A percentile compares a stretch with the other conserved stretches of the same genome.
These are phyloP conservation scores for Aplochiton taeniatus DNA, from an alignment of 2,797 vertebrate genomes.

Conservation along the genomic window DNA sequence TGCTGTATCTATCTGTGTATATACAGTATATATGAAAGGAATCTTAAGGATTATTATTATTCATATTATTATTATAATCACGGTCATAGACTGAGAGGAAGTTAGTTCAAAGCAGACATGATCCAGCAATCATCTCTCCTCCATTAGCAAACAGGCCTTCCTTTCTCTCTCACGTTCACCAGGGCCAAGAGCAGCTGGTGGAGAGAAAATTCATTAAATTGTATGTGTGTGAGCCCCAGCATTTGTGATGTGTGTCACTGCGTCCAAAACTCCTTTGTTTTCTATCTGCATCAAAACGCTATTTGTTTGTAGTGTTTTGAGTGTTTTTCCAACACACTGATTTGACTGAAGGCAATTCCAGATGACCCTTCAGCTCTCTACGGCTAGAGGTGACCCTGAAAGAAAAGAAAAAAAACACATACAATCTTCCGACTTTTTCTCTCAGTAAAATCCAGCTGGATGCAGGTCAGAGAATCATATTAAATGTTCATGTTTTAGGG, in stretches of 20 bases:
- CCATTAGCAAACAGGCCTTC: not conserved
- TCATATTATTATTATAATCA: not conserved
- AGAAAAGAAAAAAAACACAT: not conserved
- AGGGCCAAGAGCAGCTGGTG: constrained; percentile 4
- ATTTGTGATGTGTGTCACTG: not conserved
- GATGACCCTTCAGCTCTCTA: not conserved
- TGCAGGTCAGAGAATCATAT: no score
- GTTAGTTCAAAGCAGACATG: constrained; percentile 1
- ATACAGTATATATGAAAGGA: no score
- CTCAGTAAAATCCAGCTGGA: no score
- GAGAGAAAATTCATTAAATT: no score
- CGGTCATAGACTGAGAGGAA: not conserved
- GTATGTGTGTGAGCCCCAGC: not conserved
- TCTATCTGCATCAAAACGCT: not conserved
- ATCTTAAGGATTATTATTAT: not conserved
- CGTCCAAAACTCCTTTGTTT: constrained; percentile 3
- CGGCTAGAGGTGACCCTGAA: not conserved
- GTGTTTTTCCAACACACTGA: not conserved
- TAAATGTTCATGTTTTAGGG: no score
- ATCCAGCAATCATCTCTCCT: constrained; percentile 1
- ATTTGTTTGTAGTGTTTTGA: not conserved
- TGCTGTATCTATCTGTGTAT: no score
- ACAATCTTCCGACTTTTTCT: no score
- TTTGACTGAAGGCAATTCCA: not conserved
- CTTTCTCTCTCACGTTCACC: constrained; percentile 1